Conservation (phyloP, 2,113 vertebrate species). For the Nycticryphes semicollaris region DNA sequence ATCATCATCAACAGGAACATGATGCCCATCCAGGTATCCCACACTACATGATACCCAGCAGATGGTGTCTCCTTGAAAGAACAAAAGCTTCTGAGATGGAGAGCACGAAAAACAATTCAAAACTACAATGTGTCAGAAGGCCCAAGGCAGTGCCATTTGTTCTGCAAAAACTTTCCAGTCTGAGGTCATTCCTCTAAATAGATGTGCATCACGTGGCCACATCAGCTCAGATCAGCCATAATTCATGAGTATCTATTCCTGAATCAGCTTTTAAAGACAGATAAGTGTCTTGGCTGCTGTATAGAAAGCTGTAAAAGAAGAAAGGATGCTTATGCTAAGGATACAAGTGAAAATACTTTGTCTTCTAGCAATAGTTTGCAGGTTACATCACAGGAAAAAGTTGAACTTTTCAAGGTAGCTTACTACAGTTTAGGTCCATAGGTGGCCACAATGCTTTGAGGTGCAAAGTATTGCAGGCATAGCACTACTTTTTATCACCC, state of each 20-base stretch:
- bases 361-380: too few relatives aligned
- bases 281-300: neutral
- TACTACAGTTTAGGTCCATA: too few relatives aligned
- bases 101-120: neutral
- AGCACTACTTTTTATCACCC: neutral
- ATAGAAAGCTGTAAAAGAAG: neutral
- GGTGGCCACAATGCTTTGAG: too few relatives aligned
- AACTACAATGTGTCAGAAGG: neutral
- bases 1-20: neutral
- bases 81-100: neutral
- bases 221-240: neutral
- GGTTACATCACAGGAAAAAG: too few relatives aligned
- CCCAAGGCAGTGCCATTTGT: neutral
- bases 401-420: too few relatives aligned
- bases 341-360: neutral
- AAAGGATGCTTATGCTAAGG: neutral
- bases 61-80: neutral
- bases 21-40: neutral
- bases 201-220: accelerated
- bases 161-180: neutral
- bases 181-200: neutral
- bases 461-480: too few relatives aligned
- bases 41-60: neutral
- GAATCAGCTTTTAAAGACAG: neutral
- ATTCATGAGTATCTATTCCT: neutral